Base-by-base conservation (phyloP, 2,797 vertebrate species). In the Chrysocyon brachyurus region DNA sequence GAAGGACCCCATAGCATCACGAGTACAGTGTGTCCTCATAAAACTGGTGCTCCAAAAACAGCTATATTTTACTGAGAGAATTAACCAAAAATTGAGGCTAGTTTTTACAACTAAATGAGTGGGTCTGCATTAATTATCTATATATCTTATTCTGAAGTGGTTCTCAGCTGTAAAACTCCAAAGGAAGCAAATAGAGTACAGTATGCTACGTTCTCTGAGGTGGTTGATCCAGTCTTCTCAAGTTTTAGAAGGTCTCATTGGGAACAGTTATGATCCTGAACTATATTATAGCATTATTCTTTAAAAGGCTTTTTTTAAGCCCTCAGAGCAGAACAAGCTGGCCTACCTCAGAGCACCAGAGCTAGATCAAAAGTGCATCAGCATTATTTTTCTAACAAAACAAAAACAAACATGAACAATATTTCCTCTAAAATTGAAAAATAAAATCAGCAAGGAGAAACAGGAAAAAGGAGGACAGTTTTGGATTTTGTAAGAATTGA, bases 21-120 rank as follows among this genome's bases (percentile, higher is more conserved):
- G 56, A 96, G 79, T 31, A 97, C 97, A 73, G 3, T 19, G 49
- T 91, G 97, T 97, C 28, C 97, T 96, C 95, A 79, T 97, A 97
- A 98, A 98, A 97, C 15, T 5, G 61, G 31, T 90, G 72, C 85
- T 97, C 95, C 93, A 57, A 87, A 96, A 96, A 70, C 68, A 96
- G 63, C 46, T 28, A 40, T 11, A 61, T 94, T 96, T 97, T 92
- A 96, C 82, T n/a, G 66, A 94, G 81, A 82, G 93, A 93, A 93
- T 96, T 49, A 92, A 94, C 73, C 81, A 87, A 96, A 94, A 91
- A 94, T 56, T 11, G 28, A 90, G 84, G 72, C 73, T 82, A 82
- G 88, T 52, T 97, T 97, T 96, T 96, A 87, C 77, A 95, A 54
- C 77, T 64, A 88, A 96, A 89, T 28, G 16, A 97, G 87, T 96